Evolutionary conservation across 2,888 invertebrate genomes (phyloP), one percentile per base, ranked within the genome.

Genomic region (Zele albiditarsus): DNA sequence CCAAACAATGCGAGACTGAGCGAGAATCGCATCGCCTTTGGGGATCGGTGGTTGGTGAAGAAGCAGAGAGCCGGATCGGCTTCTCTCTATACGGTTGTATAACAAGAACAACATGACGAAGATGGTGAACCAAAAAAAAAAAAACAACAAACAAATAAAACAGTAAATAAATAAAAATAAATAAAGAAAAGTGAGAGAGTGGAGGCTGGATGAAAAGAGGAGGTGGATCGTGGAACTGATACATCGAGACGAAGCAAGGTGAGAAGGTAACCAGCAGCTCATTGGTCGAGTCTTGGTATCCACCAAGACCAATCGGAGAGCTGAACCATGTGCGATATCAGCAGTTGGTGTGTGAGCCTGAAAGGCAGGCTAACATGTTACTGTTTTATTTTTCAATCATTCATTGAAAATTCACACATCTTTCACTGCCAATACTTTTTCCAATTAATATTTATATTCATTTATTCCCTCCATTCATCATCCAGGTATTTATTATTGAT

Each of bases 1-100:
- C 87, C 87, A 88, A 88, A 88, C 88, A 88, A 88, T 88, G 86
- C 83, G 73, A 78, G 76, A 78, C 79, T 77, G 74, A 79, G 81
- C 72, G 77, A 76, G 80, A 81, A 80, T 83, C 83, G 78, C 78
- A 80, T 83, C 82, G 82, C 82, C 75, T 57, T 70, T 78, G 73
- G 72, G 70, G 76, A 80, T 80, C 79, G 73, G 71, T 71, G 71
- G 42, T 49, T 49, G 73, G 68, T 66, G 65, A 42, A 46, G 60
- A 28, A 65, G 73, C 70, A 53, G 20, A 71, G 31, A 72, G 68
- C 74, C 42, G 76, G 76, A 77, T 77, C 79, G 78, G 80, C 68
- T 65, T 28, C 49, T 28, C 71, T 69, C 73, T 53, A 63, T 65
- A 49, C 65, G 74, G 69, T 42, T 65, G 74, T 67, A 70, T 60